A percentile compares a stretch with the other conserved stretches of the same genome.
These are phyloP conservation scores for Pheosia gnoma DNA, from an alignment of 2,888 invertebrate genomes.

Conservation along the genomic window DNA sequence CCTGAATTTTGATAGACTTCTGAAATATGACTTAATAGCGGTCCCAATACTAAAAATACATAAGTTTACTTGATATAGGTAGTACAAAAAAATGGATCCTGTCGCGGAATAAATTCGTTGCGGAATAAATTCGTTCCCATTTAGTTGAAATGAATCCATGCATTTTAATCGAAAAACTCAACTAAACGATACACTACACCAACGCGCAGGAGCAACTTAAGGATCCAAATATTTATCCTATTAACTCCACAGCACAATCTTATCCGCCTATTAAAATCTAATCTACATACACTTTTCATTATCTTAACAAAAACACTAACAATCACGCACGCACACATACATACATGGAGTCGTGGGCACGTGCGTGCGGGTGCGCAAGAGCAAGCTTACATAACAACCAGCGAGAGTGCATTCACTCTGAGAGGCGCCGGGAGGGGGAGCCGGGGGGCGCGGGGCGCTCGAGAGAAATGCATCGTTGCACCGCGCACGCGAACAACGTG, in stretches of 20 bases:
- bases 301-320: conserved; percentile 38
- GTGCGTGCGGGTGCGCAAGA: conserved; percentile 48
- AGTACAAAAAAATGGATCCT: background rate
- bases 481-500: conserved; percentile 50
- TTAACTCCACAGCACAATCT: conserved; percentile 13
- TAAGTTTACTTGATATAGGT: no score
- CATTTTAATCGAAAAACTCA: background rate
- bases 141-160: background rate
- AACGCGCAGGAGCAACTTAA: background rate
- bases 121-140: background rate
- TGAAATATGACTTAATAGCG: no score
- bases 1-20: no score
- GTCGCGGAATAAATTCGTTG: background rate
- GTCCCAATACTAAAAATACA: no score
- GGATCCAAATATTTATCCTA: background rate
- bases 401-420: conserved; percentile 80
- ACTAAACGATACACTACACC: background rate
- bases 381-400: conserved; percentile 68
- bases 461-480: conserved; percentile 68
- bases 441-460: conserved; percentile 24
- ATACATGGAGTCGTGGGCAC: conserved; percentile 10
- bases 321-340: conserved; percentile 43
- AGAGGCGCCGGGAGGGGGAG: conserved; percentile 26
- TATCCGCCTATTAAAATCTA: conserved; percentile 37
- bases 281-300: conserved; percentile 52